Percentiles rank a stretch among this genome's conserved stretches.
phyloP scores from a whole-genome alignment of 2,113 vertebrate species.

The Neofelis nebulosa region DNA sequence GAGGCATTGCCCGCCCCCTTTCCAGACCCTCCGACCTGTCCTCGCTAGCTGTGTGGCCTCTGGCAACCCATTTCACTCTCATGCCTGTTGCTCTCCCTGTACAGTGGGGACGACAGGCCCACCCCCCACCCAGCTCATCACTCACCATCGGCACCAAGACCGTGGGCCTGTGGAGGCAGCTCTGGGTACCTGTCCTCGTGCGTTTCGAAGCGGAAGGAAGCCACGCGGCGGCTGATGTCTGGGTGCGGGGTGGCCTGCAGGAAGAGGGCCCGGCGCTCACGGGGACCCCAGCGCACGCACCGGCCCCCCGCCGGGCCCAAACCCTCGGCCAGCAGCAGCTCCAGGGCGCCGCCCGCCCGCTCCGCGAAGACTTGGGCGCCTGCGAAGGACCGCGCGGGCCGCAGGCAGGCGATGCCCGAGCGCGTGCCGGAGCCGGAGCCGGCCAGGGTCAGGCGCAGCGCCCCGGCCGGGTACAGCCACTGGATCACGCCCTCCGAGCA shows the following conservation, averaged over 20 bases:
- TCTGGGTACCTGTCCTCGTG: constrained; percentile 87
- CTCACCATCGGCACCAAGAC: constrained; percentile 88
- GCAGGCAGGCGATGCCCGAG: constrained; percentile 90
- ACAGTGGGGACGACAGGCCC: neutral
- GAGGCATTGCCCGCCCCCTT: neutral
- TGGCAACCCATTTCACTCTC: neutral
- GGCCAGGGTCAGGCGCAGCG: constrained; percentile 90
- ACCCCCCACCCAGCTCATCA: fast-evolving
- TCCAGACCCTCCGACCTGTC: neutral
- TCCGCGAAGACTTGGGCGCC: constrained; percentile 95
- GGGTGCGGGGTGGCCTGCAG: constrained; percentile 92
- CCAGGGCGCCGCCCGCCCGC: constrained; percentile 87
- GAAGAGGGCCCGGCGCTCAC: constrained; percentile 91
- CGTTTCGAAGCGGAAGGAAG: constrained; percentile 93
- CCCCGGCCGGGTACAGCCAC: constrained; percentile 94
- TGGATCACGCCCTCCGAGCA: constrained; percentile 92
- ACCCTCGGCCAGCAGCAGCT: constrained; percentile 91
- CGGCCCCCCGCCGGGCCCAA: constrained; percentile 83
- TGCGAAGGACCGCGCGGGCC: constrained; percentile 88
- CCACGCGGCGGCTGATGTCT: constrained; percentile 95
- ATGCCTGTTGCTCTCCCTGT: neutral
- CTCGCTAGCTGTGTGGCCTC: neutral
- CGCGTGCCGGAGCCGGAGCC: constrained; percentile 74
- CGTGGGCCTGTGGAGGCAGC: constrained; percentile 84
- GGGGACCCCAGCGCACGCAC: constrained; percentile 90